Percentiles rank a stretch among this genome's conserved stretches.
phyloP scores from a whole-genome alignment of 2,113 vertebrate genomes.

The Tonatia bakeri region DNA sequence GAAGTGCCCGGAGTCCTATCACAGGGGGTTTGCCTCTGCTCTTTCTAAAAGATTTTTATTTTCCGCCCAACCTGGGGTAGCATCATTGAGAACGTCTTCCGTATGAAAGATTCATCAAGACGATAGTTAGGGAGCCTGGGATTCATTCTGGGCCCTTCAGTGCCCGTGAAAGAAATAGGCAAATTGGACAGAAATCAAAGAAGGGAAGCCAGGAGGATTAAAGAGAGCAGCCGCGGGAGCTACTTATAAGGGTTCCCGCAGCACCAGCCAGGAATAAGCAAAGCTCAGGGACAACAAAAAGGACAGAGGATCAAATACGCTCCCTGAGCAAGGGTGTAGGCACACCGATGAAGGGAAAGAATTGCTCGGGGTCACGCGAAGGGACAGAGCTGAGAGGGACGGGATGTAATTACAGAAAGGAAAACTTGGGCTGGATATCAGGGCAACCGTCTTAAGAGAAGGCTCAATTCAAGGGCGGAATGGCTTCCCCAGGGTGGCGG shows the following conservation, averaged over 20 bases:
- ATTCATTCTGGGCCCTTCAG: constrained; percentile 58
- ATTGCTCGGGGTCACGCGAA: constrained; percentile 58
- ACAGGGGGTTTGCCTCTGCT: constrained; percentile 17
- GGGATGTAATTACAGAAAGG: constrained; percentile 76
- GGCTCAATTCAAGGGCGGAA: constrained; percentile 26
- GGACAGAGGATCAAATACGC: constrained; percentile 65
- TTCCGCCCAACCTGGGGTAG: constrained; percentile 47
- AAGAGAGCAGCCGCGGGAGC: constrained; percentile 57
- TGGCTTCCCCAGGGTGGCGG: constrained; percentile 70
- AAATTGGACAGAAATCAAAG: constrained; percentile 74
- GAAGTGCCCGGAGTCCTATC: constrained; percentile 49
- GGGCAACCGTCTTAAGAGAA: constrained; percentile 36
- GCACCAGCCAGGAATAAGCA: constrained; percentile 64
- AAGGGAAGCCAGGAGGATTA: constrained; percentile 59
- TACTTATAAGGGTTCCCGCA: constrained; percentile 59
- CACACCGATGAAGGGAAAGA: constrained; percentile 68
- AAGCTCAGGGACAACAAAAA: constrained; percentile 60
- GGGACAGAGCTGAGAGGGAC: constrained; percentile 58
- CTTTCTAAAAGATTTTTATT: constrained; percentile 70
- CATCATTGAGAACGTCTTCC: constrained; percentile 57
- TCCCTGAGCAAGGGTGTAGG: constrained; percentile 59
- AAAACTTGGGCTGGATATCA: constrained; percentile 63
- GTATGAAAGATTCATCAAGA: constrained; percentile 64
- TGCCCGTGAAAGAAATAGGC: constrained; percentile 71
- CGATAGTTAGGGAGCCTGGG: constrained; percentile 31